A percentile compares a stretch with the other conserved stretches of the same genome.
These are phyloP conservation scores for Thamnaconus septentrionalis DNA, from an alignment of 2,113 vertebrate species.

Conservation along the genomic window DNA sequence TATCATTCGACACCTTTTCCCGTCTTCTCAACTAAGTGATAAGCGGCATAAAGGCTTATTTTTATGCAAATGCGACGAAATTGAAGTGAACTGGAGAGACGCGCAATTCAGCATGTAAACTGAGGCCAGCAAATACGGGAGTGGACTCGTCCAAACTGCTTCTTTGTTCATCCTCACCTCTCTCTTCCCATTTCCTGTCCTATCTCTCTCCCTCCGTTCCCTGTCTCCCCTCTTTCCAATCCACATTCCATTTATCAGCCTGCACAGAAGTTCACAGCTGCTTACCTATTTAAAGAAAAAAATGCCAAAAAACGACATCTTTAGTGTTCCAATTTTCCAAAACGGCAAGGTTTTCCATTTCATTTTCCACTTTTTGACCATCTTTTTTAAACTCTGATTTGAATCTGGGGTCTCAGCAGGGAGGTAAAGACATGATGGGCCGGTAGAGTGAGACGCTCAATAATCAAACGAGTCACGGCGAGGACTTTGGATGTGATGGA, in stretches of 20 bases:
- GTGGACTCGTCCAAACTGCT: slow-evolving; percentile 18
- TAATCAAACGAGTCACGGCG: slow-evolving; percentile 42
- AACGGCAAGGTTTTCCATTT: slow-evolving; percentile 57
- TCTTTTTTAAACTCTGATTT: slow-evolving; percentile 36
- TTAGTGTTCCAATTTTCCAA: slow-evolving; percentile 39
- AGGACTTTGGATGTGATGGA: slow-evolving; percentile 30
- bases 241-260: slow-evolving; percentile 35
- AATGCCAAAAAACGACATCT: slow-evolving; percentile 5
- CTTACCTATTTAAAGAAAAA: slow-evolving; percentile 47
- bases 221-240: slow-evolving; percentile 12
- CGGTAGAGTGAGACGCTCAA: slow-evolving; percentile 2
- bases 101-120: slow-evolving; percentile 6
- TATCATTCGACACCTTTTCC: no score
- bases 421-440: slow-evolving; percentile 15
- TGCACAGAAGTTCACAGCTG: slow-evolving; percentile 43
- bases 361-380: not conserved
- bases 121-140: slow-evolving; percentile 9
- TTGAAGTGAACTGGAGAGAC: slow-evolving; percentile 1
- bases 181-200: slow-evolving; percentile 3
- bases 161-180: slow-evolving; percentile 13
- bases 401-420: slow-evolving; percentile 37
- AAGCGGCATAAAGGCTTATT: not conserved
- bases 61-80: slow-evolving; percentile 16
- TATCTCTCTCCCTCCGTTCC: slow-evolving; percentile 16
- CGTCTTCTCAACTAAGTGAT: no score